Conservation (phyloP, 2,888 invertebrate genomes). For the Parnassius orleans region DNA sequence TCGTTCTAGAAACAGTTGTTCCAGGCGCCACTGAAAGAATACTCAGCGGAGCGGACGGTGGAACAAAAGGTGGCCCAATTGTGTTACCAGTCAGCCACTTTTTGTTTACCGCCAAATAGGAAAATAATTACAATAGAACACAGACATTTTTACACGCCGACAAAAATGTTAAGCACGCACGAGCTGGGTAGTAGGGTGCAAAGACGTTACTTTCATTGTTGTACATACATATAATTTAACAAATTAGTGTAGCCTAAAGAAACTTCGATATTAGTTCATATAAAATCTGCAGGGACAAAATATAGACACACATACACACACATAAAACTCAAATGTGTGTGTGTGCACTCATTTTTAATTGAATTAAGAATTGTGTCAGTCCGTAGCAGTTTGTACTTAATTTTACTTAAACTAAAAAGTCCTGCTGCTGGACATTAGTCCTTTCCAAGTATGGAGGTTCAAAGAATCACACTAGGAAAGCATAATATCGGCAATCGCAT, state of each 20-base stretch:
- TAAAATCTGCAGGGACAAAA: neutral
- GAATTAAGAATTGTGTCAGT: too few relatives aligned
- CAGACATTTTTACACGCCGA: slow-evolving; percentile 33
- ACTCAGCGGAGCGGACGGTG: slow-evolving; percentile 41
- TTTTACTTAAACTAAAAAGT: too few relatives aligned
- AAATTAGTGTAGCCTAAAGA: neutral
- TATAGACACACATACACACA: too few relatives aligned
- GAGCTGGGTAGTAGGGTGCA: neutral
- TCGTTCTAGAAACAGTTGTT: slow-evolving; percentile 63
- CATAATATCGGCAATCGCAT: too few relatives aligned
- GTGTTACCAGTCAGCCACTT: slow-evolving; percentile 55
- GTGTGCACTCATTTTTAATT: too few relatives aligned
- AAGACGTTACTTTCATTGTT: neutral
- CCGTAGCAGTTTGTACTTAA: too few relatives aligned
- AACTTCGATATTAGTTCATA: neutral
- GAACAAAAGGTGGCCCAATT: slow-evolving; percentile 62
- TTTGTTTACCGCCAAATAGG: slow-evolving; percentile 52
- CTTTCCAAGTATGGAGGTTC: too few relatives aligned
- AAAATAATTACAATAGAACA: slow-evolving; percentile 50
- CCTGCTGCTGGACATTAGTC: too few relatives aligned
- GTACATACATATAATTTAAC: neutral
- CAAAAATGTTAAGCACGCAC: slow-evolving; percentile 9
- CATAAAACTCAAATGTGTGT: too few relatives aligned
- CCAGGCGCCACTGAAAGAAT: slow-evolving; percentile 52
- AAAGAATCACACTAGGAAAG: too few relatives aligned